These are phyloP conservation scores for Platycercus adscitus DNA, from an alignment of 2,113 vertebrate genomes.

Conservation along the genomic window DNA sequence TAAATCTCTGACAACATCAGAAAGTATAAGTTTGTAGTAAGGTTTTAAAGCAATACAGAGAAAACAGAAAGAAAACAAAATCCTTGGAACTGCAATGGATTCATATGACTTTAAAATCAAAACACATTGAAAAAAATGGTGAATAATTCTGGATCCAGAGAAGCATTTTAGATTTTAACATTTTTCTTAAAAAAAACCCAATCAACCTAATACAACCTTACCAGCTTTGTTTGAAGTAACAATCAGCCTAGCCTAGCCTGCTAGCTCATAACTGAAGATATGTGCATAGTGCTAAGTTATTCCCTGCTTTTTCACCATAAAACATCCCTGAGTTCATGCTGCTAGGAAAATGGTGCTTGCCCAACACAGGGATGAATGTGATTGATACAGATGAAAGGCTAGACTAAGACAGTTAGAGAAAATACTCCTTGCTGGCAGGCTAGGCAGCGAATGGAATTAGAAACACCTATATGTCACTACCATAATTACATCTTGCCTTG, in stretches of 20 bases:
- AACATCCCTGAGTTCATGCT: not conserved
- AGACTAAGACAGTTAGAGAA: not conserved
- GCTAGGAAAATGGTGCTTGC: not conserved
- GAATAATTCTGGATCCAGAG: not conserved
- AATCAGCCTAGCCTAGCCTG: not conserved
- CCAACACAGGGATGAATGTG: not conserved
- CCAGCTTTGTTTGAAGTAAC: too few species aligned
- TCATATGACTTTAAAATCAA: not conserved
- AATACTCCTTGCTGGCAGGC: not conserved
- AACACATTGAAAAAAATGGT: not conserved
- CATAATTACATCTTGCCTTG: not conserved
- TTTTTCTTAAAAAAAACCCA: not conserved
- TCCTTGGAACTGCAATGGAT: not conserved
- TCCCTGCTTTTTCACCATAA: not conserved
- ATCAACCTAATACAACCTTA: not conserved
- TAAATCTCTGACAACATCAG: not conserved
- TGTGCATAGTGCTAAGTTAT: accelerated
- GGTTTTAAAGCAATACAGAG: not conserved
- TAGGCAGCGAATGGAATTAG: not conserved
- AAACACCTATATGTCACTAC: not conserved
- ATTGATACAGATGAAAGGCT: not conserved
- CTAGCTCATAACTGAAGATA: not conserved
- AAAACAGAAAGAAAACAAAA: not conserved
- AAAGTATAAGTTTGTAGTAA: not conserved
- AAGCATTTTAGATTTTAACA: not conserved